A percentile compares a stretch with the other conserved stretches of the same genome.
phyloP scores from a whole-genome alignment of 2,113 vertebrate genomes.

The Channa maculata region DNA sequence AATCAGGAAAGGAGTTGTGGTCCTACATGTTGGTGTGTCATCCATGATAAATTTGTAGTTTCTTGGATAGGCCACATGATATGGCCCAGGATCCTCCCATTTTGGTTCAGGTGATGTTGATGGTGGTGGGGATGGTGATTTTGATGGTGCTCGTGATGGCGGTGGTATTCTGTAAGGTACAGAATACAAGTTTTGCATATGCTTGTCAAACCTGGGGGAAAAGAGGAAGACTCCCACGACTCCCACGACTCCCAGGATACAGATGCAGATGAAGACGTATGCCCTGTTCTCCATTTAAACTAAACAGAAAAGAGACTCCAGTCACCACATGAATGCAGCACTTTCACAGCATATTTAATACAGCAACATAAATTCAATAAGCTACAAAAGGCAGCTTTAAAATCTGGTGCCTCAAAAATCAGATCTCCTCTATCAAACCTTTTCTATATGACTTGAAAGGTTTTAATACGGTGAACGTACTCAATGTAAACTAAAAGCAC shows the following conservation, averaged over 20 bases:
- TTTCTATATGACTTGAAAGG: too few species aligned
- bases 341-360: too few species aligned
- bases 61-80: slow-evolving; percentile 71
- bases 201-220: neutral
- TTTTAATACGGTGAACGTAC: too few species aligned
- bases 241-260: neutral
- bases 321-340: too few species aligned
- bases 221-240: neutral
- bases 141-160: rapidly evolving
- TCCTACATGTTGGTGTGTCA: slow-evolving; percentile 59
- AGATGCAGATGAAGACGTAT: neutral
- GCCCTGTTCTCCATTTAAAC: slow-evolving; percentile 12
- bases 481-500: too few species aligned
- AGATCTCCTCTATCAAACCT: too few species aligned
- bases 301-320: slow-evolving; percentile 10
- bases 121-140: neutral
- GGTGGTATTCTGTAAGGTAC: neutral
- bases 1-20: slow-evolving; percentile 75
- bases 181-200: rapidly evolving
- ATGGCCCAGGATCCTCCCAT: slow-evolving; percentile 50
- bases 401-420: too few species aligned
- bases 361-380: too few species aligned
- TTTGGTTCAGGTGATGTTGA: neutral
- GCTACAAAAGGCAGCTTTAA: too few species aligned
- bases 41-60: slow-evolving; percentile 80